Base-by-base conservation (phyloP, 2,888 invertebrate genomes). In the Taenaris catops region DNA sequence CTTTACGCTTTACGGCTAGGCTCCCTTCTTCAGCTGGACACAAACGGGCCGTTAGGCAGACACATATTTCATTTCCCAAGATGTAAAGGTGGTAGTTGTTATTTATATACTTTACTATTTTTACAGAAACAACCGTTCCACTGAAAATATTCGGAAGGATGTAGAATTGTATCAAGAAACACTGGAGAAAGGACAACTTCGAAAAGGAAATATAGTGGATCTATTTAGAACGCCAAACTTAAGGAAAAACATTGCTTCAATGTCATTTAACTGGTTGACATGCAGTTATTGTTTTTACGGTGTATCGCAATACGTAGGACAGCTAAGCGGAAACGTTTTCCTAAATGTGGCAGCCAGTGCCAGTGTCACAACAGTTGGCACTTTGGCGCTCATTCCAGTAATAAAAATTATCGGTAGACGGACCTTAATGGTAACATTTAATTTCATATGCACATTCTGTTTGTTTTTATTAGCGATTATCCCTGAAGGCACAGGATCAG, bases 271-370 rank as follows among this genome's bases (percentile, higher is more conserved):
- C 58, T 96, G 95, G 96, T 68, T 94, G 18, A 91, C 93, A 0
- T 93, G 95, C 41, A 94, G 95, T 24, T 90, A 96, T 46, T 86
- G 83, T 49, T 86, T 84, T 68, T 97, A 95, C 59, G 96, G 96
- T 1, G 91, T 96, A 12, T 92, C 94, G 0, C 94, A 96, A 62
- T 95, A 93, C 61, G 91, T 94, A 21, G 93, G 94, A 0, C 91
- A 93, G 58, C 75, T 94, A 17, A 92, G 92, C 20, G 96, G 95
- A 1, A 88, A 95, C 55, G 92, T 94, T 27, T 96, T 96, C 62
- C 40, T 93, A 1, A 96, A 96, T 62, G 95, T 96, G 10, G 92
- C 94, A 4, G 78, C 94, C 1, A 93, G 94, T 19, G 95, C 93
- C 1, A 71, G 83, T 0, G 88, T 93, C 2, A 91, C 89, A 1